Percentiles rank a stretch among this genome's conserved stretches.
Evolutionary conservation across 2,797 vertebrate genomes (phyloP).

Genomic region (Pipistrellus nathusii): DNA sequence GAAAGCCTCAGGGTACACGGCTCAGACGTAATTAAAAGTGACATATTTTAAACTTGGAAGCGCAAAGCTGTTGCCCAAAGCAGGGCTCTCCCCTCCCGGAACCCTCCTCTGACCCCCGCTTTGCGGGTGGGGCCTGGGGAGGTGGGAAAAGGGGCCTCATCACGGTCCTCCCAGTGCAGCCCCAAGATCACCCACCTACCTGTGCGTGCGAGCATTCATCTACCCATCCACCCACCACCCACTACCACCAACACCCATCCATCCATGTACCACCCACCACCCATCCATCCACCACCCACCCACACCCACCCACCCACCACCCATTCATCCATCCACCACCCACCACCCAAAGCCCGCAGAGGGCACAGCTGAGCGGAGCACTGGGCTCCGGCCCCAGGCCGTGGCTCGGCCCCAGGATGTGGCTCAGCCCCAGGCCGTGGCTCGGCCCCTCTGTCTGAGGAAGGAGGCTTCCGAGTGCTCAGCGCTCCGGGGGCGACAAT

Average conservation of each 20-base stretch:
- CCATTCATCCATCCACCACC: not conserved
- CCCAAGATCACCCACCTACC: too few species aligned
- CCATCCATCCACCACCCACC: too few species aligned
- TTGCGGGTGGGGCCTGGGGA: not conserved
- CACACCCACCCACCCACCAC: not conserved
- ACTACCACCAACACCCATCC: not conserved
- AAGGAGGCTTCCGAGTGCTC: conserved; percentile 72
- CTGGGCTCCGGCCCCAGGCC: not conserved
- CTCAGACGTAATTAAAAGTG: conserved; percentile 19
- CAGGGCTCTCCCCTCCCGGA: accelerated
- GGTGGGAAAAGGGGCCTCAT: not conserved
- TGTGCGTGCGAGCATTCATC: too few species aligned
- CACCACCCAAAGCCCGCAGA: not conserved
- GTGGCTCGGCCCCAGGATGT: not conserved
- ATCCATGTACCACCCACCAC: not conserved
- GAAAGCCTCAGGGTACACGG: conserved; percentile 42
- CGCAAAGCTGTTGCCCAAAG: accelerated
- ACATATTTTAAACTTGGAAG: conserved; percentile 25
- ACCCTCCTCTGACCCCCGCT: not conserved
- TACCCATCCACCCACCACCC: not conserved
- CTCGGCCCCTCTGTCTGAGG: not conserved
- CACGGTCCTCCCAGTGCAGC: accelerated
- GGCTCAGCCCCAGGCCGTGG: not conserved
- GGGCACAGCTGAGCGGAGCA: not conserved
- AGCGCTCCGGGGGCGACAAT: conserved; percentile 81